phyloP scores from a whole-genome alignment of 2,113 vertebrate species.

The Puffinus mauretanicus region DNA sequence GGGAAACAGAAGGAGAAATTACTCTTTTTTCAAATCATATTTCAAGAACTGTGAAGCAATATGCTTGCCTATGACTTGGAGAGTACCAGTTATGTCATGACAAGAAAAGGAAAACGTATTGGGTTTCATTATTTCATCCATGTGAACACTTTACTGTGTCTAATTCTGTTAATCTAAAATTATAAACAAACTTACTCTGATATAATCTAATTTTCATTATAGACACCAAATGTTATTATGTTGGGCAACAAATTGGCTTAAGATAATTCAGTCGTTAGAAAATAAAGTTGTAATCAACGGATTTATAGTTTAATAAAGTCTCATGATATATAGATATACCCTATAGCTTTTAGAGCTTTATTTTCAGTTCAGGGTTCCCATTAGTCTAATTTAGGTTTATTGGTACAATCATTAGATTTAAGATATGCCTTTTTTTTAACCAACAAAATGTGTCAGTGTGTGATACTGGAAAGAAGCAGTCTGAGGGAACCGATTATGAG shows the following conservation, averaged over 20 bases:
- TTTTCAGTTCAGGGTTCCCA: not conserved
- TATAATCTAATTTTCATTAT: slow-evolving; percentile 33
- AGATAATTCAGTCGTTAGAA: slow-evolving; percentile 38
- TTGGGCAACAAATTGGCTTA: slow-evolving; percentile 40
- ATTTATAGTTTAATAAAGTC: slow-evolving; percentile 35
- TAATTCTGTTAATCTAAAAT: slow-evolving; percentile 34
- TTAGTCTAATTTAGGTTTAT: slow-evolving; percentile 19
- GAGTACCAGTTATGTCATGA: not conserved
- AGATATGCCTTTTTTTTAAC: not conserved
- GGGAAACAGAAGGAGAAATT: not conserved
- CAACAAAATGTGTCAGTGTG: not conserved
- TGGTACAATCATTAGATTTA: slow-evolving; percentile 10
- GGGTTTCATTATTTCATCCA: not conserved
- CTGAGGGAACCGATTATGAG: not conserved
- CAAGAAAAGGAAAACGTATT: not conserved
- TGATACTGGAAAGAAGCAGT: not conserved
- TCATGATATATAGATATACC: not conserved
- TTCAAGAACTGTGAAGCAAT: not conserved
- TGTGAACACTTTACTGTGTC: not conserved
- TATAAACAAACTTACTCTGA: slow-evolving; percentile 25
- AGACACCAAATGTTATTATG: slow-evolving; percentile 23
- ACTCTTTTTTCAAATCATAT: not conserved
- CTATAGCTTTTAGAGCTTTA: slow-evolving; percentile 21
- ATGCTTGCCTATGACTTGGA: not conserved
- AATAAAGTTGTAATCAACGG: slow-evolving; percentile 29